Evolutionary conservation across 2,113 vertebrate species (phyloP).

Genomic region (Motacilla tschutschensis): DNA sequence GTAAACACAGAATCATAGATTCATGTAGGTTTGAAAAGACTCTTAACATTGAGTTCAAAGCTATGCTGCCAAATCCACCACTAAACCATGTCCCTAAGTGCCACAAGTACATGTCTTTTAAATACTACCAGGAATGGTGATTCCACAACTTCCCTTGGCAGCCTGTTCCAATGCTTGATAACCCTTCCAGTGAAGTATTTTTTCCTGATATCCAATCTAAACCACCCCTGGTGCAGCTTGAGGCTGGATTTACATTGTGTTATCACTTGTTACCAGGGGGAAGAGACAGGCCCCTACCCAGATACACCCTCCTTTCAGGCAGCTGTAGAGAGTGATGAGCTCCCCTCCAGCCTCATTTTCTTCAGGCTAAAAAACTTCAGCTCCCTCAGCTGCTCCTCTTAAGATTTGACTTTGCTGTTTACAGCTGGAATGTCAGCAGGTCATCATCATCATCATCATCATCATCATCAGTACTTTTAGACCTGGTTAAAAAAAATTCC

Average conservation of each 20-base stretch:
- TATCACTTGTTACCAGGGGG: background rate
- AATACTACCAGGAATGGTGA: background rate
- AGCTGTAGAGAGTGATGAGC: background rate
- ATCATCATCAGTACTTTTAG: background rate
- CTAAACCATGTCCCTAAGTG: background rate
- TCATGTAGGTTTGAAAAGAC: background rate
- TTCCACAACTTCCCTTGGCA: background rate
- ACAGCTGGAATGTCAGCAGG: background rate
- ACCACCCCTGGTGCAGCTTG: accelerated
- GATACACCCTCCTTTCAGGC: background rate
- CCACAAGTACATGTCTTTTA: background rate
- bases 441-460: background rate
- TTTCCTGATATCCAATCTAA: background rate
- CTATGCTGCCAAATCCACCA: background rate
- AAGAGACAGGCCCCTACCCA: background rate
- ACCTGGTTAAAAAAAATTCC: background rate
- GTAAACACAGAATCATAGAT: background rate
- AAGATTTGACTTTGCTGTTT: background rate
- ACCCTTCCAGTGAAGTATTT: background rate
- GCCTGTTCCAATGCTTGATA: background rate
- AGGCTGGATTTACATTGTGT: background rate
- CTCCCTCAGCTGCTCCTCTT: background rate
- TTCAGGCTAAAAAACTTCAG: background rate
- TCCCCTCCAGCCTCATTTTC: background rate
- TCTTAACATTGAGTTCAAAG: background rate